Evolutionary conservation across 2,888 invertebrate species (phyloP).

Genomic region (Hyposoter didymator): DNA sequence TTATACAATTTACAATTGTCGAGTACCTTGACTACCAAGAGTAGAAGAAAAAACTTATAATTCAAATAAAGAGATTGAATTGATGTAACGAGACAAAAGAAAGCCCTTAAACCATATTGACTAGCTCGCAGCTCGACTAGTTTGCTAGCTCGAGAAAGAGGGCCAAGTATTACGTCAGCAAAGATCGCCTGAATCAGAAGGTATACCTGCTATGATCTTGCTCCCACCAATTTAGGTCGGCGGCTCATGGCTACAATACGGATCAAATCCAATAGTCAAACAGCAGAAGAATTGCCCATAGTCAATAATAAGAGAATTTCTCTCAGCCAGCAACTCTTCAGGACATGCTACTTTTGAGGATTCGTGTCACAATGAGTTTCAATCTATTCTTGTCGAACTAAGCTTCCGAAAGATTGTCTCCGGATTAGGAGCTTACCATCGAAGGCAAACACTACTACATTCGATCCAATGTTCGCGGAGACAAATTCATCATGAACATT

Average conservation of each 20-base stretch:
- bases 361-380: slow-evolving; percentile 17
- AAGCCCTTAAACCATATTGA: slow-evolving; percentile 66
- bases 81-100: slow-evolving; percentile 51
- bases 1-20: not conserved
- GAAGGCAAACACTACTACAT: not conserved
- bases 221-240: slow-evolving; percentile 69
- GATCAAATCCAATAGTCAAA: slow-evolving; percentile 56
- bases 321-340: slow-evolving; percentile 3
- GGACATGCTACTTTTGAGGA: not conserved
- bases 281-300: slow-evolving; percentile 27
- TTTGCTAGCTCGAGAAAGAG: slow-evolving; percentile 36
- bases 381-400: slow-evolving; percentile 1
- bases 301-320: slow-evolving; percentile 45
- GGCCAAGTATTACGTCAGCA: slow-evolving; percentile 70
- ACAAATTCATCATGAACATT: not conserved
- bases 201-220: slow-evolving; percentile 53
- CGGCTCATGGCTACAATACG: slow-evolving; percentile 51
- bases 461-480: not conserved
- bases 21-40: slow-evolving; percentile 4
- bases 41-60: not conserved
- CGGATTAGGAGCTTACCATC: not conserved
- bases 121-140: slow-evolving; percentile 48
- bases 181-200: slow-evolving; percentile 67
- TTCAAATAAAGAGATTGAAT: slow-evolving; percentile 28
- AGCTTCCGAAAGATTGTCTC: slow-evolving; percentile 15